Base-by-base conservation (phyloP, 2,888 invertebrate species). In the Tanytarsus gracilentus region DNA sequence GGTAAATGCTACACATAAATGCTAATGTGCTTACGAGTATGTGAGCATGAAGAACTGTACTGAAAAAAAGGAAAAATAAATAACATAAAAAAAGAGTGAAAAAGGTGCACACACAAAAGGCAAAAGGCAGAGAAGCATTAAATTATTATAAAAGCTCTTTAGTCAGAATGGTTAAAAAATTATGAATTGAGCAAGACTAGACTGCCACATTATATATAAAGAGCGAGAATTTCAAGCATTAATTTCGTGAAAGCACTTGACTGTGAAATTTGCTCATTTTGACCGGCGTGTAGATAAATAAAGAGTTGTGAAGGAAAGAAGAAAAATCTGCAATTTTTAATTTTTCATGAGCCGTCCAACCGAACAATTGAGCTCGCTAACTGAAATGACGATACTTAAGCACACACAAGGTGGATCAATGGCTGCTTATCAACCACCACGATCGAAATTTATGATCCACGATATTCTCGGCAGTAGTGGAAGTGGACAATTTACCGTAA, bases 361-460 rank as follows among this genome's bases (percentile, higher is more conserved):
- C 11, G 14, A 39, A 40, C 7, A n/a, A 39, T n/a, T 60, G 16
- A 59, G 36, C 16, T 33, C 56, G 8, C 11, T 44, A 26, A 44
- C 27, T 71, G 73, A 71, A 71, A 76, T 68, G 76, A 74, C 76
- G 72, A 77, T 76, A 72, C 76, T 73, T 59, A 64, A 75, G 75
- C 78, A 76, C 62, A 65, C 63, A 64, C 72, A 65, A 66, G 68
- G 68, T 66, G 71, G 70, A 63, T 70, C 71, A 65, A 78, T 78
- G 78, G 78, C 77, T 73, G 78, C 78, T 72, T 77, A 79, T 70
- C 81, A 79, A 71, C 81, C 83, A 65, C 82, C 84, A 55, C 79
- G 88, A 66, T 88, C 89, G 63, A 77, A 89, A 65, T 91, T 91
- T 76, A 90, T 91, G 88, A 91, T 91, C 76, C 90, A 88, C 66